Conservation (phyloP, 2,797 vertebrate genomes). For the Mionectes olivaceus region DNA sequence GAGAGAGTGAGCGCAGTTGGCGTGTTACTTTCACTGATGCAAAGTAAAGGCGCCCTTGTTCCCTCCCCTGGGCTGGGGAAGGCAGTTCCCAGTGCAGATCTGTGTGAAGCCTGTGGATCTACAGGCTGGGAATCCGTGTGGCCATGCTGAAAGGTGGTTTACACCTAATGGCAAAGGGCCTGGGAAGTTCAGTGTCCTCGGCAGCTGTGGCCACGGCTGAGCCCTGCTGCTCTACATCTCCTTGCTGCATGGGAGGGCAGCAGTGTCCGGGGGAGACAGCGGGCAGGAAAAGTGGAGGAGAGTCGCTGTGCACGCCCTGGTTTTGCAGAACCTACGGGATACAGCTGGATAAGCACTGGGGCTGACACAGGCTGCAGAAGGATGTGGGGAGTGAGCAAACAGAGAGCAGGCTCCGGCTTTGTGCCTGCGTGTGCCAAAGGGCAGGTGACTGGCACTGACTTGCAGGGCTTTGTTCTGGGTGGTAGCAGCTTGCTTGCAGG, state of each 20-base stretch:
- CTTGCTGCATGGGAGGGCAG: rapidly evolving
- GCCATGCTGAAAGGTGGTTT: not conserved
- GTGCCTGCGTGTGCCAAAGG: rapidly evolving
- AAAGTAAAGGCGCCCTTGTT: not conserved
- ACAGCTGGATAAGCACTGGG: not conserved
- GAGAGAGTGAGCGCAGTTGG: not conserved
- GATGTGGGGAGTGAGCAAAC: not conserved
- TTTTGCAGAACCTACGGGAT: not conserved
- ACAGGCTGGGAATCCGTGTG: not conserved
- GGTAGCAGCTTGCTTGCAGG: not conserved
- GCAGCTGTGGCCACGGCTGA: not conserved
- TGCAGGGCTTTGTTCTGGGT: not conserved
- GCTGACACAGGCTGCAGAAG: not conserved
- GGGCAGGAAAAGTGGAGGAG: not conserved
- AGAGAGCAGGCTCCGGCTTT: not conserved
- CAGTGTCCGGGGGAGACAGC: not conserved
- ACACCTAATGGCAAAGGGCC: not conserved
- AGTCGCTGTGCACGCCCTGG: not conserved
- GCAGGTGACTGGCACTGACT: not conserved
- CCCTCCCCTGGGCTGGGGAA: not conserved
- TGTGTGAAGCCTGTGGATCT: rapidly evolving
- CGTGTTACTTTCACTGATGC: not conserved
- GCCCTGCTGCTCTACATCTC: rapidly evolving
- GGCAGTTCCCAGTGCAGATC: not conserved
- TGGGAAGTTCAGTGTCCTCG: not conserved